Conservation (phyloP, 2,797 vertebrate genomes). For the Salarias fasciatus region DNA sequence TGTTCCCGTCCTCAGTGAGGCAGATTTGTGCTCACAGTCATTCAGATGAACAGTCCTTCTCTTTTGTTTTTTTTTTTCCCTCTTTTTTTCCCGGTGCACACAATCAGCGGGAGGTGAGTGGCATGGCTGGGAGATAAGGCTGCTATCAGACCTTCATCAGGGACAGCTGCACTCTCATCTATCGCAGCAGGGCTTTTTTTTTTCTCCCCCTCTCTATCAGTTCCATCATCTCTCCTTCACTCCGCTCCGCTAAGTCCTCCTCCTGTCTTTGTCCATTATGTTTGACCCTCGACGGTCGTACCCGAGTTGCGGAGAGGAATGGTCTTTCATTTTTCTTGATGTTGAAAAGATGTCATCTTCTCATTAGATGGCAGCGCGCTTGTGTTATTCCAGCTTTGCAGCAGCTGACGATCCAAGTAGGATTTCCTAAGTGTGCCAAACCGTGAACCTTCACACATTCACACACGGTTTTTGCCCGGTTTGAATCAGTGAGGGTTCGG, state of each 20-base stretch:
- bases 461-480: background rate
- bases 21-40: slow-evolving; percentile 9
- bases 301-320: background rate
- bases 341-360: slow-evolving; percentile 12
- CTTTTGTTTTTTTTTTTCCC: background rate
- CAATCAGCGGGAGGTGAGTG: slow-evolving; percentile 56
- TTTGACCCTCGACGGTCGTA: slow-evolving; percentile 32
- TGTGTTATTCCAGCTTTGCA: slow-evolving; percentile 1
- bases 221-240: slow-evolving; percentile 51
- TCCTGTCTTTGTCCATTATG: slow-evolving; percentile 41
- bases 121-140: slow-evolving; percentile 60
- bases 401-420: background rate
- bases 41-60: slow-evolving; percentile 12
- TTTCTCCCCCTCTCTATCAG: slow-evolving; percentile 27
- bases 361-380: background rate
- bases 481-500: background rate
- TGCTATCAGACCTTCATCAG: slow-evolving; percentile 64
- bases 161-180: slow-evolving; percentile 62
- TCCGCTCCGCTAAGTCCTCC: slow-evolving; percentile 29
- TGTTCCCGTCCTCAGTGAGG: slow-evolving; percentile 8
- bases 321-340: slow-evolving; percentile 17
- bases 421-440: background rate
- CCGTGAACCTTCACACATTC: slow-evolving; percentile 4
- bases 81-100: background rate
- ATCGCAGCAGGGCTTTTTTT: slow-evolving; percentile 50